Base-by-base conservation (phyloP, 2,888 invertebrate genomes). In the Brenthis daphne region DNA sequence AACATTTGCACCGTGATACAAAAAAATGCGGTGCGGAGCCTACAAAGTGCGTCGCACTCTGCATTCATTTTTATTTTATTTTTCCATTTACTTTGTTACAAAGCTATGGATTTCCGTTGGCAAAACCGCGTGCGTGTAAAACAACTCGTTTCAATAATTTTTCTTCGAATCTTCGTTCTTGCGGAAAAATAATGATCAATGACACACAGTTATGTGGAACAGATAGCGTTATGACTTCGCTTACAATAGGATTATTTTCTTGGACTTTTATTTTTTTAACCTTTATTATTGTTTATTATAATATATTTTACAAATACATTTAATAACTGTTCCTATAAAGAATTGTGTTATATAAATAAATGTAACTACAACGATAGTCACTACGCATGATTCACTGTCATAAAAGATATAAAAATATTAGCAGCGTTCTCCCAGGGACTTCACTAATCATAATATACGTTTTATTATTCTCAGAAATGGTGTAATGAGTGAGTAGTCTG, bases 381-480 rank as follows among this genome's bases (percentile, higher is more conserved):
- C 76, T 71, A 75, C 72, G 78, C 76, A 77, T 85, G 85, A 85
- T 76, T 83, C 74, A 72, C 60, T 60, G 67, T 63, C 69, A 66
- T 71, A 75, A 81, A 82, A 82, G 80, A 75, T 80, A 80, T 87
- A 84, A 82, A 85, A 85, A 85, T 86, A 85, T 85, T 82, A 76
- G 77, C 80, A 77, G 73, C 78, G 82, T 79, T 84, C 85, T 83
- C 85, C 85, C 85, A 84, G 85, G 82, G 83, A 85, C 80, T 79
- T 79, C 75, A 79, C 82, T 85, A 84, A 84, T 85, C 84, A 84
- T 74, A 77, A 78, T 77, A 71, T 71, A 72, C 73, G 77, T 77
- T 82, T 77, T 78, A 82, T 79, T 81, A 79, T 87, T 88, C 87
- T 82, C 60, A 77, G 85, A 87, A 88, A 80, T 79, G 79, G 80